Evolutionary conservation across 1,140 invertebrate genomes (phyloP), one percentile per base, ranked within the genome.

Genomic region (Brachionus paranguensis): DNA sequence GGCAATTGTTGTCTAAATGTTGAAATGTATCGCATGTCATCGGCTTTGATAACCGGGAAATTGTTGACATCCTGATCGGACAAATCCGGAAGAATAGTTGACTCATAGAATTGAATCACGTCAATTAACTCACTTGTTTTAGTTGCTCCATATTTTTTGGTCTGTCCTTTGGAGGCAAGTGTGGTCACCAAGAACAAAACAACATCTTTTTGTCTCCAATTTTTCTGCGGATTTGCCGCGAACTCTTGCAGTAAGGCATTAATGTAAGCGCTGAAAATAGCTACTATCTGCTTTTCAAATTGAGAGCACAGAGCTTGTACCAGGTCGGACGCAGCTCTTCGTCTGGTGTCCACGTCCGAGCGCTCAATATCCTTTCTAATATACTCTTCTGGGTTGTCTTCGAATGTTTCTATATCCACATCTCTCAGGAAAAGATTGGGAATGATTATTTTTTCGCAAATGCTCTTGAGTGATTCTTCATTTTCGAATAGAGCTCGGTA

Each of bases 301-400:
- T 68, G 60, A 29, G 60, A 68, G 53, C 81, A 70, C 10, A 83
- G 29, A 33, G 81, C 81, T 70, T 83, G 81, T 1, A 99, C 96
- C 81, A 99, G 91, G 91, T 99, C 97, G 91, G 96, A 97, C 70
- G 97, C 96, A 29, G 97, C 94, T 86, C 96, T 91, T 68, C 97
- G 92, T 84, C 97, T 91, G 0, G 97, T 99, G 88, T 98, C 96
- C 43, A 97, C 93, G 90, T 99, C 90, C n/a, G 96, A 97, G 5
- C 97, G 97, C 91, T 99, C 97, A 85, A 99, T 96, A 90, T 99
- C 97, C 68, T 95, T 91, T 50, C 96, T 90, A 84, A 98, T 97
- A 87, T 98, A 99, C 90, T 99, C 97, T 88, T 99, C 97, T 0
- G 96, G 95, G 89, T 98, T 98, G 87, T 98, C 96, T 89, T 97